Conservation (phyloP, 2,888 invertebrate genomes). For the Habrosyne pyritoides region DNA sequence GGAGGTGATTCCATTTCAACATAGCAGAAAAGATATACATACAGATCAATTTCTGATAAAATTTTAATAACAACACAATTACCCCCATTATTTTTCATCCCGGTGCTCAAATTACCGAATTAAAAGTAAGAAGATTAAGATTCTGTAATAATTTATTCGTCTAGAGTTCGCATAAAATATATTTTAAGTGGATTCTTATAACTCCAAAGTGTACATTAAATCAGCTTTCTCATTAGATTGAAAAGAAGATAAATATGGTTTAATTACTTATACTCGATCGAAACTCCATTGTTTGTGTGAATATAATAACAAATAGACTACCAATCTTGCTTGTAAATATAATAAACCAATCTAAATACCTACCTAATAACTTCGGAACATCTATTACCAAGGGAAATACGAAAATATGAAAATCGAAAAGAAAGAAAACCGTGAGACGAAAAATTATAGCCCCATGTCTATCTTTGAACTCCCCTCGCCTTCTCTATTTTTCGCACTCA, state of each 20-base stretch:
- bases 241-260: too few relatives aligned
- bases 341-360: too few relatives aligned
- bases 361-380: not conserved
- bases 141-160: constrained; percentile 26
- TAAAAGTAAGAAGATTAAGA: constrained; percentile 31
- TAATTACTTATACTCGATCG: too few relatives aligned
- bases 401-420: constrained; percentile 12
- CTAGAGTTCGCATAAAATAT: constrained; percentile 2
- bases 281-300: too few relatives aligned
- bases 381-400: not conserved
- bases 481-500: not conserved
- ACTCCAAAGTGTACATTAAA: not conserved
- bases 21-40: constrained; percentile 20
- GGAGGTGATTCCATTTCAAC: constrained; percentile 57
- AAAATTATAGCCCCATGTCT: not conserved
- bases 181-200: not conserved
- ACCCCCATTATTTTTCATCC: constrained; percentile 24
- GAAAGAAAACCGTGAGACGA: not conserved
- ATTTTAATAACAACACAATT: constrained; percentile 15
- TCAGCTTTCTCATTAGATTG: too few relatives aligned
- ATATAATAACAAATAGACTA: too few relatives aligned
- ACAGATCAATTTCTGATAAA: constrained; percentile 14
- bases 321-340: too few relatives aligned
- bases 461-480: not conserved
- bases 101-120: constrained; percentile 30